Percentiles rank a stretch among this genome's conserved stretches.
Evolutionary conservation across 2,888 invertebrate genomes (phyloP).

Genomic region (Taphrorychus bicolor): DNA sequence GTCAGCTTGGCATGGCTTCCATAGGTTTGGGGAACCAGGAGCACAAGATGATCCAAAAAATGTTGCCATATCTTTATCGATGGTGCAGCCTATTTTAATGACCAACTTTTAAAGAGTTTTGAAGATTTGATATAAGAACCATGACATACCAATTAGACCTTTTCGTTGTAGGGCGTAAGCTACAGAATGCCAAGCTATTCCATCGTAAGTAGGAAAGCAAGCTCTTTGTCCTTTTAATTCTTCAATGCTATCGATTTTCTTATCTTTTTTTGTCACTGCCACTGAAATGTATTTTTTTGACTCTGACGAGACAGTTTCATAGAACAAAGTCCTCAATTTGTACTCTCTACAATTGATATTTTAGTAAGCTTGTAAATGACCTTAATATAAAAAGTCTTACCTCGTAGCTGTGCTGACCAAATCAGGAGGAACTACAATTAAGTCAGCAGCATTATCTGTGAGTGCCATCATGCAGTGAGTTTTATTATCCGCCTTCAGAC

Average conservation of each 20-base stretch:
- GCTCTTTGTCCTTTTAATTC: slow-evolving; percentile 76
- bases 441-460: slow-evolving; percentile 69
- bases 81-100: slow-evolving; percentile 58
- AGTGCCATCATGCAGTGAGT: slow-evolving; percentile 75
- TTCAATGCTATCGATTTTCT: slow-evolving; percentile 65
- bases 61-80: slow-evolving; percentile 55
- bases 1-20: slow-evolving; percentile 51
- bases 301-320: slow-evolving; percentile 67
- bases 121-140: too few species aligned
- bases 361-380: background rate
- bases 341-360: slow-evolving; percentile 62
- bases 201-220: slow-evolving; percentile 82
- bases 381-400: slow-evolving; percentile 55
- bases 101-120: too few species aligned
- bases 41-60: slow-evolving; percentile 75
- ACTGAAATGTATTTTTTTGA: slow-evolving; percentile 69
- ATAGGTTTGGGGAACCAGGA: slow-evolving; percentile 57
- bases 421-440: slow-evolving; percentile 76
- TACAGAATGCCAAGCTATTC: slow-evolving; percentile 72
- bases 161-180: slow-evolving; percentile 59
- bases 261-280: slow-evolving; percentile 70
- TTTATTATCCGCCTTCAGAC: slow-evolving; percentile 67
- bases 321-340: slow-evolving; percentile 66
- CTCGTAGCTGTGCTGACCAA: slow-evolving; percentile 73
- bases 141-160: slow-evolving; percentile 45